These are phyloP conservation scores for Apotomis turbidana DNA, from an alignment of 2,888 invertebrate species.

Conservation along the genomic window DNA sequence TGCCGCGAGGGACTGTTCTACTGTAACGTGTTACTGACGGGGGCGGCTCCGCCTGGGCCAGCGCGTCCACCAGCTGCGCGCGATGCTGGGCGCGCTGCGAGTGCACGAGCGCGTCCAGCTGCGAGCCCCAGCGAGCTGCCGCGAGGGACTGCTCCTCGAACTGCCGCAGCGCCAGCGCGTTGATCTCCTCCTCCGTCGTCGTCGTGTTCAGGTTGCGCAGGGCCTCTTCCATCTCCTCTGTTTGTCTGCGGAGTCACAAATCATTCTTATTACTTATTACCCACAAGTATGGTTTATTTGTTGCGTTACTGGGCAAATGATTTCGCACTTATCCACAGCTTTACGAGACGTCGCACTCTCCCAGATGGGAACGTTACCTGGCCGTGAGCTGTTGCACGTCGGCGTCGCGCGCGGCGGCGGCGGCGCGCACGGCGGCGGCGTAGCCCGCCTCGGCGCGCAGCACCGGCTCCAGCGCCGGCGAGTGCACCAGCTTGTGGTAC, in stretches of 20 bases:
- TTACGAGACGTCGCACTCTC: no score
- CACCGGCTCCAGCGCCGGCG: slow-evolving; percentile 93
- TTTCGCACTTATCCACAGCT: no score
- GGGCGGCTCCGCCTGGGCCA: slow-evolving; percentile 85
- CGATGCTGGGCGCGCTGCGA: slow-evolving; percentile 94
- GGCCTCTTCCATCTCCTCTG: slow-evolving; percentile 94
- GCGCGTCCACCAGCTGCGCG: slow-evolving; percentile 85
- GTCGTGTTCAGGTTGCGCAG: slow-evolving; percentile 90
- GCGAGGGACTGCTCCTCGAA: slow-evolving; percentile 92
- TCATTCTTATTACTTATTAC: not conserved
- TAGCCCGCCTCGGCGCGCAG: slow-evolving; percentile 94
- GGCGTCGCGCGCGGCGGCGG: slow-evolving; percentile 88
- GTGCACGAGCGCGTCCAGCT: slow-evolving; percentile 92
- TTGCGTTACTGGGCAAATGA: no score
- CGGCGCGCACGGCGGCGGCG: slow-evolving; percentile 90
- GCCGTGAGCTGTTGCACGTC: slow-evolving; percentile 88
- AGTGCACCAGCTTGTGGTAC: slow-evolving; percentile 92
- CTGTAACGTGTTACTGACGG: slow-evolving; percentile 9
- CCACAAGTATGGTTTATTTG: no score
- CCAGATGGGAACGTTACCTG: slow-evolving; percentile 63
- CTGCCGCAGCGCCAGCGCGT: slow-evolving; percentile 91
- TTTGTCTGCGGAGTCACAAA: slow-evolving; percentile 83
- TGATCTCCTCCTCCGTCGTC: slow-evolving; percentile 93
- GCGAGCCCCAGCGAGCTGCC: slow-evolving; percentile 93
- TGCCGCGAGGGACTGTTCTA: no score